phyloP scores from a whole-genome alignment of 2,888 invertebrate species.

The Parelbella ahira region DNA sequence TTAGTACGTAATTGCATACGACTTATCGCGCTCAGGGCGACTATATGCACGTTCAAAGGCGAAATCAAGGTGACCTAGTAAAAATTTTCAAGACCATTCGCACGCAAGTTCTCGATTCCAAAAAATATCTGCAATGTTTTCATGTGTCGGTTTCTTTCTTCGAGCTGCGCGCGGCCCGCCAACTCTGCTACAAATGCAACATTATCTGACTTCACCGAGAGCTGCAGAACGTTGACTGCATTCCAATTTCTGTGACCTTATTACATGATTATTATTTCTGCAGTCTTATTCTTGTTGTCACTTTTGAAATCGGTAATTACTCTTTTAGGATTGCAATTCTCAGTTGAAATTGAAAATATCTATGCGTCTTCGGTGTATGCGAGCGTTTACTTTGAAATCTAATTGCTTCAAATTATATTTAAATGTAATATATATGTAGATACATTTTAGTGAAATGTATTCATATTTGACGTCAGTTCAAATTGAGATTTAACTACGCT shows the following conservation, averaged over 20 bases:
- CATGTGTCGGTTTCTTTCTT: slow-evolving; percentile 9
- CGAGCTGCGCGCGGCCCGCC: background rate
- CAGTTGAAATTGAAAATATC: background rate
- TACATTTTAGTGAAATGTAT: no score
- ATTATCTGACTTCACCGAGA: slow-evolving; percentile 18
- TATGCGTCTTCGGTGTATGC: no score
- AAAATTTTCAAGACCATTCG: slow-evolving; percentile 26
- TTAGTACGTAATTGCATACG: slow-evolving; percentile 19
- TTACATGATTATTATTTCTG: slow-evolving; percentile 24
- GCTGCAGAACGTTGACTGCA: slow-evolving; percentile 21
- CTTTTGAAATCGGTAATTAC: slow-evolving; percentile 17
- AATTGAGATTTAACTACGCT: no score
- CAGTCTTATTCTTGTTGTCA: slow-evolving; percentile 16
- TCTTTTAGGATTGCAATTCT: slow-evolving; percentile 8
- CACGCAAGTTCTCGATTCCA: slow-evolving; percentile 9
- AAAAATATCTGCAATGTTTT: slow-evolving; percentile 10
- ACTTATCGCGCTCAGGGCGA: slow-evolving; percentile 7
- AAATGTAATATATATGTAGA: no score
- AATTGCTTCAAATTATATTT: no score
- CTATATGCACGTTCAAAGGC: slow-evolving; percentile 12
- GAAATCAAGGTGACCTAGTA: slow-evolving; percentile 31
- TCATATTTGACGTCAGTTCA: no score
- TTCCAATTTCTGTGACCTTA: slow-evolving; percentile 26
- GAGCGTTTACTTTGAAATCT: no score
- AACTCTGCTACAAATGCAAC: slow-evolving; percentile 16